Base-by-base conservation (phyloP, 2,797 vertebrate species). In the Protonibea diacanthus region DNA sequence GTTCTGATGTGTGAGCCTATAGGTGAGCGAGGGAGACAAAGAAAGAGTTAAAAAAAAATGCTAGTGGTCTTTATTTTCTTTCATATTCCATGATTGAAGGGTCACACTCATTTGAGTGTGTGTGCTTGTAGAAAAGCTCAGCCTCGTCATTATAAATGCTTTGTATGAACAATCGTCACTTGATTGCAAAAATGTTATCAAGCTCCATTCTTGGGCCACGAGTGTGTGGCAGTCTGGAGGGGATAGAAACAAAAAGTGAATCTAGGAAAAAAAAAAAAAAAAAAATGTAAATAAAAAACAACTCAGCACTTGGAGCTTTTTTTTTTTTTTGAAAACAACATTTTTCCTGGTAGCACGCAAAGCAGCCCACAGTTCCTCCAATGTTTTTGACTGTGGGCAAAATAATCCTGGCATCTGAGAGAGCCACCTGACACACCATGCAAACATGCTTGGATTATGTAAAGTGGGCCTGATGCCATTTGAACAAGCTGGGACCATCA, bases 391-490 rank as follows among this genome's bases (percentile, higher is more conserved):
- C 74, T 83, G 74, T 74, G 78, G 78, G 74, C 65, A 84, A 62
- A 87, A 87, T 88, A 87, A 87, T 89, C 83, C 74, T 84, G 82
- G 74, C 87, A 86, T 67, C 67, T 11, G 65, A 66, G 71, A 44
- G 33, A 70, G 69, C 78, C 80, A 91, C 81, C 78, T 78, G 87
- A 84, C 88, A 66, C 76, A 74, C 18, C 73, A 88, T 89, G 90
- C 83, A 92, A 92, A 92, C 86, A 90, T 78, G 83, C 18, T 61
- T 78, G 78, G 90, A 84, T 89, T 90, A 93, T 91, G 82, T 88
- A 91, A 94, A 93, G 66, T 60, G 78, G 71, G 65, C 62, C 40
- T 75, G 76, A 71, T 79, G 81, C 71, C 73, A 78, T 84, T 78
- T 74, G 52, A 82, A 80, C 56, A 65, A 58, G 52, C 44, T 21